Conservation (phyloP, 2,888 invertebrate genomes). For the Gastrophysa polygoni region DNA sequence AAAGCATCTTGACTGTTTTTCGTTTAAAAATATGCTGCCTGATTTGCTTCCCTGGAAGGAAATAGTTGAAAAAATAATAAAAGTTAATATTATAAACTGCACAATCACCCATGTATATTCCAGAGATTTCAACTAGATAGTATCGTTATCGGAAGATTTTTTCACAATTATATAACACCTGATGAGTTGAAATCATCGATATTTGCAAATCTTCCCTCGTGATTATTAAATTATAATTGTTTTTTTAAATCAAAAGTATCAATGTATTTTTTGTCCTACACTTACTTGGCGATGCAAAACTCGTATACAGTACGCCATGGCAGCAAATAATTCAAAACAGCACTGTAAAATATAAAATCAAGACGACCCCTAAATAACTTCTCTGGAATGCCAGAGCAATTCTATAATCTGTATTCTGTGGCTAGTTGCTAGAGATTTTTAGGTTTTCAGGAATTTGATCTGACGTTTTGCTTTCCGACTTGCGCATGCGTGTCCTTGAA, state of each 20-base stretch:
- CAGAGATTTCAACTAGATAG: not conserved
- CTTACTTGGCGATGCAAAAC: slow-evolving; percentile 79
- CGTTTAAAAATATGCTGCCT: slow-evolving; percentile 60
- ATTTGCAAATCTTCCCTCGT: not conserved
- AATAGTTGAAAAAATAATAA: too few species aligned
- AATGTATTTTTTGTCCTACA: not conserved
- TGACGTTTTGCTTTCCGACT: not conserved
- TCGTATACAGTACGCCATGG: slow-evolving; percentile 79
- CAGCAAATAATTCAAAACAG: slow-evolving; percentile 40
- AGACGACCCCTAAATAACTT: slow-evolving; percentile 34
- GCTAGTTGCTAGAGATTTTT: not conserved
- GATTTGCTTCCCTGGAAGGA: slow-evolving; percentile 64
- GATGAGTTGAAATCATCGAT: slow-evolving; percentile 1
- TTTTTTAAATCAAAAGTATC: not conserved
- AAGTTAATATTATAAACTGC: too few species aligned
- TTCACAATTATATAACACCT: not conserved
- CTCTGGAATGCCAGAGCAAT: slow-evolving; percentile 22
- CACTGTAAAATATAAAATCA: slow-evolving; percentile 22
- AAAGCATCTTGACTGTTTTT: slow-evolving; percentile 83
- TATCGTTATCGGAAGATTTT: too few species aligned
- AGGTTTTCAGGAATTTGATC: not conserved
- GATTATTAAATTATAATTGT: not conserved
- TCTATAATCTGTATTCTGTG: too few species aligned
- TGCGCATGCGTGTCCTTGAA: too few species aligned
- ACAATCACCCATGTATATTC: too few species aligned